Evolutionary conservation across 2,888 invertebrate species (phyloP).

Genomic region (Caenorhabditis sp.): DNA sequence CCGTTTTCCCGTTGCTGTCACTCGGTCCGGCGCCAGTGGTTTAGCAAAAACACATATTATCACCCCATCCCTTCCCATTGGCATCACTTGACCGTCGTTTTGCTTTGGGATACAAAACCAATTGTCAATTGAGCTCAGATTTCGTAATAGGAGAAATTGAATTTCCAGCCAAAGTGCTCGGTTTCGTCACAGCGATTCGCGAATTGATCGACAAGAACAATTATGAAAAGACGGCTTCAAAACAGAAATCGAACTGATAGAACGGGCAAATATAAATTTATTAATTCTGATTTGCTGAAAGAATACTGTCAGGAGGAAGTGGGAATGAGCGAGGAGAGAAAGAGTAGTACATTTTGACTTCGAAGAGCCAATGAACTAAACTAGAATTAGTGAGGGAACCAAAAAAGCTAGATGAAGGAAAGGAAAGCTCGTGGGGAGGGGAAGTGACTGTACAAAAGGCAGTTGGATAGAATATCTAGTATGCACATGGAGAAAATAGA

Average conservation of each 20-base stretch:
- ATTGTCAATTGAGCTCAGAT: neutral
- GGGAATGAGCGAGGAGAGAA: neutral
- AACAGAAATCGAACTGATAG: neutral
- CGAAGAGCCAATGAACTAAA: too few species aligned
- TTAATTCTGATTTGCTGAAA: neutral
- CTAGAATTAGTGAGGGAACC: too few species aligned
- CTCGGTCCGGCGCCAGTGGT: conserved; percentile 22
- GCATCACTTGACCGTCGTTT: conserved; percentile 11
- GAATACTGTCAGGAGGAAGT: neutral
- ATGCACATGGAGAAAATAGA: neutral
- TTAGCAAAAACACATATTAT: conserved; percentile 7
- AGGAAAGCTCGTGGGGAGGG: neutral
- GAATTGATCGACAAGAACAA: neutral
- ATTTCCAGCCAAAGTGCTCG: conserved; percentile 17
- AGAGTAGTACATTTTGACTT: too few species aligned
- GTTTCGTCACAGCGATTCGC: conserved; percentile 1
- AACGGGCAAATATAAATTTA: neutral
- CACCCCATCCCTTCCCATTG: conserved; percentile 6
- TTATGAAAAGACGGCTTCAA: neutral
- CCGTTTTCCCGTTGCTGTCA: neutral
- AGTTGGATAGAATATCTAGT: neutral
- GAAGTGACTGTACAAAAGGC: conserved; percentile 1
- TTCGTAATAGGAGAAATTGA: neutral
- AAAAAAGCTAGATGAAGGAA: neutral
- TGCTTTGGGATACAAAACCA: neutral